Evolutionary conservation across 2,797 vertebrate genomes (phyloP).

Genomic region (Telmatherina bonti): DNA sequence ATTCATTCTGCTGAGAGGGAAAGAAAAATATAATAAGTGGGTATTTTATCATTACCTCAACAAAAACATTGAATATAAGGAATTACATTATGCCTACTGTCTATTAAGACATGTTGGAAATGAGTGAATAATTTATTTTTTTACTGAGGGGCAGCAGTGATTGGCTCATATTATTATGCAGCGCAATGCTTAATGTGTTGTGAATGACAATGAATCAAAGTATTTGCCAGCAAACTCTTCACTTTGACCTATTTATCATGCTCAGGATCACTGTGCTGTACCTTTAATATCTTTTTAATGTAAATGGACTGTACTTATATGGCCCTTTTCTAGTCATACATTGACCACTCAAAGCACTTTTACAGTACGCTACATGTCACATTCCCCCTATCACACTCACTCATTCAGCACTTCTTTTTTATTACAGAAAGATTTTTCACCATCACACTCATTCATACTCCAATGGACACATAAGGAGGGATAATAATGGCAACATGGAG

Average conservation of each 20-base stretch:
- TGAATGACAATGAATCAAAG: not conserved
- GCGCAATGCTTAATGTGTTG: not conserved
- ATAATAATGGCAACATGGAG: no score
- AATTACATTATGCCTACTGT: not conserved
- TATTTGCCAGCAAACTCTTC: not conserved
- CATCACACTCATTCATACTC: no score
- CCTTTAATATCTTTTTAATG: not conserved
- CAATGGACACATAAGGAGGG: no score
- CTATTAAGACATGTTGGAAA: not conserved
- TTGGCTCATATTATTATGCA: not conserved
- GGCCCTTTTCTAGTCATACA: no score
- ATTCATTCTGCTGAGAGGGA: not conserved
- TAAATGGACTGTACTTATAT: no score
- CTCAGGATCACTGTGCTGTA: not conserved
- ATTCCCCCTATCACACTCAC: no score
- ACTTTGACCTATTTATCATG: not conserved
- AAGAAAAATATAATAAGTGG: not conserved
- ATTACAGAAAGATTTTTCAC: no score
- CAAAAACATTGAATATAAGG: not conserved
- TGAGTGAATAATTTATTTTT: not conserved
- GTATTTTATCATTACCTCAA: conserved; percentile 11
- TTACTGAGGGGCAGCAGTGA: not conserved
- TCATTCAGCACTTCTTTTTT: no score
- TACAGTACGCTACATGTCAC: no score
- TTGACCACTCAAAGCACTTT: no score